Evolutionary conservation across 2,797 vertebrate species (phyloP), one percentile per base, ranked within the genome.

Genomic region (Enteromius argenteus): DNA sequence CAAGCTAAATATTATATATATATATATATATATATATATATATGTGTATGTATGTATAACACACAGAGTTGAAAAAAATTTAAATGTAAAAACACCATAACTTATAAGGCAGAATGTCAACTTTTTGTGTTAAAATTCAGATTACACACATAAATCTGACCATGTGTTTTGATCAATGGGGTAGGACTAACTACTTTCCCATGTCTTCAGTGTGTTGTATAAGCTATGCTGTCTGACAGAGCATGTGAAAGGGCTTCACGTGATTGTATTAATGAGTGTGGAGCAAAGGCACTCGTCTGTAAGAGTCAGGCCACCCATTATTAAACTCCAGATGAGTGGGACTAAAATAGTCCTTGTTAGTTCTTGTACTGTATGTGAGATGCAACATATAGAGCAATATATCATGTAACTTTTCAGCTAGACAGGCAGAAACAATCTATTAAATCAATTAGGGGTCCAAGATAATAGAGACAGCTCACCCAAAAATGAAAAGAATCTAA

Each of bases 201-300:
- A 72, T 66, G 30, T 80, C 39, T 68, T 82, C 35, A 74, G 32
- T 39, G 11, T 46, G 51, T 35, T 66, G 35, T 58, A 42, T 27
- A 79, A 79, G 51, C 37, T 23, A 44, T 46, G 68, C 81, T 84
- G 74, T 78, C 83, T 72, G 64, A 88, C 82, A 66, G 79, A 84
- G 73, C 74, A 82, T 82, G 73, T 86, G 72, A 89, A 88, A 89
- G n/a, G 71, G 69, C 73, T 79, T 86, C 87, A 89, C 89, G 87
- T 91, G 91, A 87, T 92, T 89, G 90, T 89, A 83, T 90, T 83
- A 91, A 89, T 79, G 87, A 91, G 87, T 80, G 84, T 60, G 84
- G 79, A 85, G 81, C 87, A 85, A 49, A 84, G 68, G 80, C 78
- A 56, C 58, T 86, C 62, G 39, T 62, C 67, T 49, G 39, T 85